Conservation (phyloP, 2,888 invertebrate species). For the Pyrocoelia pectoralis region DNA sequence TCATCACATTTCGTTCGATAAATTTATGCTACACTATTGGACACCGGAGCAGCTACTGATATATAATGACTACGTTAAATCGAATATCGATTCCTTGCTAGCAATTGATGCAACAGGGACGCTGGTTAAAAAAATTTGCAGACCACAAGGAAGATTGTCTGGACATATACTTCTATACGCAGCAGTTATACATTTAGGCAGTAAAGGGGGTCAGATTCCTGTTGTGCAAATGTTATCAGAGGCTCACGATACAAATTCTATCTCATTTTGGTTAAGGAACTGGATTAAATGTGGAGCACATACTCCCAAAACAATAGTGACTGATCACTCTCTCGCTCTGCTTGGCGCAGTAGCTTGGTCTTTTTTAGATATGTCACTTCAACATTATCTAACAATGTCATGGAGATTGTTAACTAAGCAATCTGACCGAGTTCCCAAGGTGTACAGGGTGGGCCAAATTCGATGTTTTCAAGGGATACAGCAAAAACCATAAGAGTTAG, state of each 20-base stretch:
- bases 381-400: too few species aligned
- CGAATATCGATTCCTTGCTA: background rate
- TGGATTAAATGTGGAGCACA: conserved; percentile 18
- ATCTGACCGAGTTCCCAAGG: too few species aligned
- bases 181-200: conserved; percentile 19
- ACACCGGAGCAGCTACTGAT: conserved; percentile 20
- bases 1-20: conserved; percentile 9
- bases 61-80: conserved; percentile 21
- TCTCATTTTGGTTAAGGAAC: conserved; percentile 16
- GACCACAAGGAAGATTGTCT: conserved; percentile 16
- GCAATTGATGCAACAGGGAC: conserved; percentile 28
- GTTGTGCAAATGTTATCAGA: conserved; percentile 29
- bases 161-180: conserved; percentile 23
- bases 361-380: too few species aligned
- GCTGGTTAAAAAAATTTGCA: conserved; percentile 2
- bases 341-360: conserved; percentile 21
- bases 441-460: too few species aligned
- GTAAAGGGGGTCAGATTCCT: conserved; percentile 16
- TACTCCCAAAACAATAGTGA: conserved; percentile 17
- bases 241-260: conserved; percentile 15
- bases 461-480: too few species aligned
- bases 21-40: conserved; percentile 28
- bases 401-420: too few species aligned
- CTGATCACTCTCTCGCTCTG: conserved; percentile 24
- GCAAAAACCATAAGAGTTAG: too few species aligned